Conservation (phyloP, 2,888 invertebrate species). For the Campoletis raptor region DNA sequence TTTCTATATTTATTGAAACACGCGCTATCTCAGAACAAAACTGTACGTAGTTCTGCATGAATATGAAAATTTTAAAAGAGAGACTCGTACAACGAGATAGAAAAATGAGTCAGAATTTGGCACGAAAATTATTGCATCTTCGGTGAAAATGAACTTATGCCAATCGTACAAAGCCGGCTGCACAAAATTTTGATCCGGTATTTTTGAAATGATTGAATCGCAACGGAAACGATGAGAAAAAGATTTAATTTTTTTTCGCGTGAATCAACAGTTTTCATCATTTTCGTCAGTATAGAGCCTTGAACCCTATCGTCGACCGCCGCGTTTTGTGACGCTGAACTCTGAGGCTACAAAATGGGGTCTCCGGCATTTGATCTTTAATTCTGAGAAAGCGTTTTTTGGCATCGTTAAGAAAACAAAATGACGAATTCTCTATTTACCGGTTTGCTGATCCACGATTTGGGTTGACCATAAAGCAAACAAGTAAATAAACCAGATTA, state of each 20-base stretch:
- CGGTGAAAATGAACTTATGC: conserved; percentile 29
- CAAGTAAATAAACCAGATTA: neutral
- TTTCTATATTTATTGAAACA: conserved; percentile 22
- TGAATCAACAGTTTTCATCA: conserved; percentile 8
- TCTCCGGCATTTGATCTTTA: neutral
- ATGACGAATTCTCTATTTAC: conserved; percentile 1
- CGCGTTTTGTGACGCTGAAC: neutral
- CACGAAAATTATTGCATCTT: conserved; percentile 35
- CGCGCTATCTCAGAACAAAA: neutral
- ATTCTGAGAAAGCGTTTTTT: conserved; percentile 5
- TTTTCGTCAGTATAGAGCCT: neutral
- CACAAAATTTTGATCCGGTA: neutral
- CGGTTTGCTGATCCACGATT: conserved; percentile 1
- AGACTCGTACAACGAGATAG: neutral
- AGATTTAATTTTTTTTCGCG: neutral
- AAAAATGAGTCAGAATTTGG: conserved; percentile 47
- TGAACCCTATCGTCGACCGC: neutral
- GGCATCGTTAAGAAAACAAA: conserved; percentile 1
- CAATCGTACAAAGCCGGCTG: conserved; percentile 13
- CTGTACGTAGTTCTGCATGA: conserved; percentile 1
- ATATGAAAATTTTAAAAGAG: conserved; percentile 10
- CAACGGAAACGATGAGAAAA: neutral
- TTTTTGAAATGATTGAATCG: neutral
- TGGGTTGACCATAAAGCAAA: neutral
- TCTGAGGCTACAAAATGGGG: neutral